Conservation (phyloP, 2,113 vertebrate genomes). For the Capreolus pygargus region DNA sequence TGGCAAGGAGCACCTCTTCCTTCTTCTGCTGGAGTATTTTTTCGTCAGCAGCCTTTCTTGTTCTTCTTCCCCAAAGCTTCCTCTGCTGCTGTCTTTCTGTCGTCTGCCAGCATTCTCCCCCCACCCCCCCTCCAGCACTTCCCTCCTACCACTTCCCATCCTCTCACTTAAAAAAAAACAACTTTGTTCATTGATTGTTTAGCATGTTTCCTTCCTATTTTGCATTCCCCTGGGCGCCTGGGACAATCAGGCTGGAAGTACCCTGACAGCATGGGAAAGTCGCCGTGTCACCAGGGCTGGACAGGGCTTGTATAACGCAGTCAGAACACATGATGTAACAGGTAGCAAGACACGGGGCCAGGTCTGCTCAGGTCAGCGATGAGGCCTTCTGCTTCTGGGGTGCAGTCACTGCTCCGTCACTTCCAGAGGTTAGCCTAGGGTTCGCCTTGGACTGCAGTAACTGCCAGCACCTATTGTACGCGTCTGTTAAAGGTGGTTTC, state of each 20-base stretch:
- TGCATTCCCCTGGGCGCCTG: not conserved
- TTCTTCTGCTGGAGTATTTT: slow-evolving; percentile 40
- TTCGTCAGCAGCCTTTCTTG: slow-evolving; percentile 52
- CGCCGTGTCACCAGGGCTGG: not conserved
- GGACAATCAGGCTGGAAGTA: slow-evolving; percentile 25
- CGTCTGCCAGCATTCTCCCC: slow-evolving; percentile 35
- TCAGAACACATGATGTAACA: not conserved
- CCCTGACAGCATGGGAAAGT: slow-evolving; percentile 23
- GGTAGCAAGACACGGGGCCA: not conserved
- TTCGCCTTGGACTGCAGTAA: not conserved
- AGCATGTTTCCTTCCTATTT: slow-evolving; percentile 55
- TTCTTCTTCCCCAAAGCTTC: slow-evolving; percentile 47
- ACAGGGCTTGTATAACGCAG: rapidly evolving
- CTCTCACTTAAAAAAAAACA: not conserved
- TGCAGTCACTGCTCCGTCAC: not conserved
- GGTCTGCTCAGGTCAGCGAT: not conserved
- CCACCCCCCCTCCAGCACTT: not conserved
- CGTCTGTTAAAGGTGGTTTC: not conserved
- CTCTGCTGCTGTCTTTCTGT: slow-evolving; percentile 44
- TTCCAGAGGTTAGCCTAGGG: not conserved
- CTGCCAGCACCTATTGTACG: too few relatives aligned
- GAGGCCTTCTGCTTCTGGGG: not conserved
- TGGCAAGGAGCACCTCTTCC: slow-evolving; percentile 65
- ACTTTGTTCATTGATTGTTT: slow-evolving; percentile 16
- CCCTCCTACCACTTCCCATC: slow-evolving; percentile 55